Conservation (phyloP, 2,888 invertebrate genomes). For the Eudasyphora cyanicolor region DNA sequence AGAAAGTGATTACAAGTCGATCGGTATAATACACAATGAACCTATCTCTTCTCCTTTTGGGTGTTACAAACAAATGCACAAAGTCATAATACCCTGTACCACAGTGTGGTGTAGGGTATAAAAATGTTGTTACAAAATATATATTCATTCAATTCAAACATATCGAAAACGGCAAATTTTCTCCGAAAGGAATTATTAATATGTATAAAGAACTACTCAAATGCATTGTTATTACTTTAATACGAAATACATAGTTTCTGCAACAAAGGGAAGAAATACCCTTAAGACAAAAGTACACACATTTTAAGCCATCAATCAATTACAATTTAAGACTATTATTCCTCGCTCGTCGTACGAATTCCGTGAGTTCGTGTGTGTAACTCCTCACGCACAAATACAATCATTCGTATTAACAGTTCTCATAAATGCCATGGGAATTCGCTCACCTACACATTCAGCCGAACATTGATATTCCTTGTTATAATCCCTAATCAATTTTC, state of each 20-base stretch:
- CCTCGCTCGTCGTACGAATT: neutral
- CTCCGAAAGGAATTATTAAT: too few relatives aligned
- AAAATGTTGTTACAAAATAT: too few relatives aligned
- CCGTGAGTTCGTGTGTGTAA: neutral
- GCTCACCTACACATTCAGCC: neutral
- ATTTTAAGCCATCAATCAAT: constrained; percentile 28
- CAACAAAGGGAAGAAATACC: neutral
- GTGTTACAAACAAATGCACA: too few relatives aligned
- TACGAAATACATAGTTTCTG: neutral
- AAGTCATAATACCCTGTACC: too few relatives aligned
- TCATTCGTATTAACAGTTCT: constrained; percentile 13
- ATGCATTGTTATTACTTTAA: neutral
- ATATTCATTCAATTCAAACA: too few relatives aligned
- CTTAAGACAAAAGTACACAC: neutral
- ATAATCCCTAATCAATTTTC: constrained; percentile 49
- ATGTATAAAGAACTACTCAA: neutral
- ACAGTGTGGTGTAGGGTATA: too few relatives aligned
- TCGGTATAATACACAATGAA: too few relatives aligned
- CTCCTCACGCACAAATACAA: neutral
- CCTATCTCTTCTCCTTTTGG: too few relatives aligned
- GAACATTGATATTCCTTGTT: neutral
- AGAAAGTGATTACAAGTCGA: too few relatives aligned
- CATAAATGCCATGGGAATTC: neutral
- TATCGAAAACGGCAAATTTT: too few relatives aligned
- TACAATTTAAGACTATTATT: constrained; percentile 34